These are phyloP conservation scores for Hippopotamyrus pictus DNA, from an alignment of 2,797 vertebrate genomes.

Conservation along the genomic window DNA sequence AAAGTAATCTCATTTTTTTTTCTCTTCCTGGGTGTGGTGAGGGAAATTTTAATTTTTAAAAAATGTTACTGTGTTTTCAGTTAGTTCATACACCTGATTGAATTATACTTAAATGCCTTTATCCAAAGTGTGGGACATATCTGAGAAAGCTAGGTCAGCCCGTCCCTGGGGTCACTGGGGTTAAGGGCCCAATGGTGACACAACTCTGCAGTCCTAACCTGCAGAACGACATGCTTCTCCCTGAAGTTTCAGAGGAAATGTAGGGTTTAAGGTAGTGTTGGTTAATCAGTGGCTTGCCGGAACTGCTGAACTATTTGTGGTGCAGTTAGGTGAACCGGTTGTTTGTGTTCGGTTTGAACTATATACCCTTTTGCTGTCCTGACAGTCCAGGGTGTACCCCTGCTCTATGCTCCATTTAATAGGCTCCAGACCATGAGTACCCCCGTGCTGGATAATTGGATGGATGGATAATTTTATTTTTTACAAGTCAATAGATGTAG, in stretches of 20 bases:
- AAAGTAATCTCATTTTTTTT: neutral
- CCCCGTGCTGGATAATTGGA: neutral
- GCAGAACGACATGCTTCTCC: neutral
- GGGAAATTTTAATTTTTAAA: neutral
- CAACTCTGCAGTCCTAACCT: neutral
- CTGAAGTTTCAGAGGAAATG: neutral
- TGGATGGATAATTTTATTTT: neutral
- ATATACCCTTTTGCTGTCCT: neutral
- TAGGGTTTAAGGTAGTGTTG: neutral
- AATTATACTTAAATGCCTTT: neutral
- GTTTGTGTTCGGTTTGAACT: neutral
- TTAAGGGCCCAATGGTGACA: neutral
- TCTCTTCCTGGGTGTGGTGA: neutral
- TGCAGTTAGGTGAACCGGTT: neutral
- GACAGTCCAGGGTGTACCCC: neutral
- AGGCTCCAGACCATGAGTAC: neutral
- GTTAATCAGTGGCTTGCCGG: neutral
- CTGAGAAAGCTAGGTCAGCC: neutral
- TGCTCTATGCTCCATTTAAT: neutral
- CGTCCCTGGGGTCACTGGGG: neutral
- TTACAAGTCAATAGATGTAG: neutral
- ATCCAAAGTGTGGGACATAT: neutral
- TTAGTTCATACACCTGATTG: neutral
- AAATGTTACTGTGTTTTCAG: neutral
- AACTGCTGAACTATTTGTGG: neutral